Conservation (phyloP, 1,140 invertebrate genomes). For the Wiebesia pumilae region DNA sequence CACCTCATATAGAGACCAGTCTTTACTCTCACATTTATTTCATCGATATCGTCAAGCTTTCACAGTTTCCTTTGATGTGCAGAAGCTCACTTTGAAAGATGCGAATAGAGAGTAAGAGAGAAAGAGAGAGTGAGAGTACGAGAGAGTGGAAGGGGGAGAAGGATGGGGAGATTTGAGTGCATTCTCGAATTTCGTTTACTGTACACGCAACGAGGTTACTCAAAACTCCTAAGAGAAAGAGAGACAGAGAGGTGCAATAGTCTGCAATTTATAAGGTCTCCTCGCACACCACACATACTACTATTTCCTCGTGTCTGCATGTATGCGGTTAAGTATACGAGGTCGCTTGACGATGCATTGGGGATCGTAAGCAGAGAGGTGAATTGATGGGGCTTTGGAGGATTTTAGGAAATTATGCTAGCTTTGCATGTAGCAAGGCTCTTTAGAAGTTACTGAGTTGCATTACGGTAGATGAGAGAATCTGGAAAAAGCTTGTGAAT, state of each 20-base stretch:
- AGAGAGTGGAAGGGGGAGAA: too few relatives aligned
- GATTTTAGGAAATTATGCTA: not conserved
- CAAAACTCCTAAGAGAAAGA: not conserved
- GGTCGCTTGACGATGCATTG: not conserved
- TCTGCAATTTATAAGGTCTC: conserved; percentile 22
- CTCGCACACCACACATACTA: not conserved
- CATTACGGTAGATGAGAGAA: not conserved
- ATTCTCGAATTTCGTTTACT: not conserved
- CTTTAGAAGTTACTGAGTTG: not conserved
- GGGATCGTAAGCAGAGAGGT: not conserved
- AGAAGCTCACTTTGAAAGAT: not conserved
- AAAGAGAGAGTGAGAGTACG: too few relatives aligned
- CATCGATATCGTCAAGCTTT: not conserved
- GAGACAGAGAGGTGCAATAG: not conserved
- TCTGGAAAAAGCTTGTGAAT: too few relatives aligned
- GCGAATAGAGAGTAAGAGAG: not conserved
- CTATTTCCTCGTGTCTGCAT: not conserved
- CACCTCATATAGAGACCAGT: not conserved
- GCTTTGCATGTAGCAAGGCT: not conserved
- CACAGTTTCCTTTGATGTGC: not conserved
- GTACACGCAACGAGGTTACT: not conserved
- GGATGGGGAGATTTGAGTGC: not conserved
- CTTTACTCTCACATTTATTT: not conserved
- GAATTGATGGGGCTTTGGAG: conserved; percentile 29
- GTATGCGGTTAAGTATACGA: not conserved